Base-by-base conservation (phyloP, 2,888 invertebrate species). In the Shargacucullia verbasci region DNA sequence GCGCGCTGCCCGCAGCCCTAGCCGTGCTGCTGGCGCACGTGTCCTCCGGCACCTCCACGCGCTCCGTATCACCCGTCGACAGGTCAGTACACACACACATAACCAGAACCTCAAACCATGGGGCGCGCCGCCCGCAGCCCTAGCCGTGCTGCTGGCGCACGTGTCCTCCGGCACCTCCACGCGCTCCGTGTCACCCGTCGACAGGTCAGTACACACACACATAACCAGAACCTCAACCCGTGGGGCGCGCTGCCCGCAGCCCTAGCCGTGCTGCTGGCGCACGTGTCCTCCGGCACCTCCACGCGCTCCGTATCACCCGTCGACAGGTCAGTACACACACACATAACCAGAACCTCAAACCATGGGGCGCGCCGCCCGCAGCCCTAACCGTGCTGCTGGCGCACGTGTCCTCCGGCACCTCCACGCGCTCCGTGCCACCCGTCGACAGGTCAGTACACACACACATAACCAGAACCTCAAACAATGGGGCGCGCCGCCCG, bases 61-160 rank as follows among this genome's bases (percentile, higher is more conserved):
- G 95, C 68, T 95, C 95, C 59, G 94, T 95, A 43, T 96, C 96
- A 5, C 96, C 96, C 0, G 94, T 94, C 0, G 96, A 96, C 75
- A 87, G 87, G 91, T 91, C 20, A 29, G n/a, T 29, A 20, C 0
- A 13, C 14, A 0, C 6, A 11, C 38, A 0, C 20, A 20, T 3
- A 88, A 87, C 61, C 88, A 83, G 63, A 86, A 86, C 78, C 80
- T 90, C 35, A 84, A 86, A 80, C 82, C 88, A 49, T 91, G 91
- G 90, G 85, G 79, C 6, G 82, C 78, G 25, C 73, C 83, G 12
- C 83, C 87, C 45, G 80, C 82, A 27, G 87, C 87, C 6, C 81
- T 90, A 1, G 82, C 86, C 39, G 88, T 90, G n/a, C 73, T 93
- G 38, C 81, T 92, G 13, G 93, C 94, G 64, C 94, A 91, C 81